These are phyloP conservation scores for Trichechus manatus DNA, from an alignment of 2,113 vertebrate genomes.

Conservation along the genomic window DNA sequence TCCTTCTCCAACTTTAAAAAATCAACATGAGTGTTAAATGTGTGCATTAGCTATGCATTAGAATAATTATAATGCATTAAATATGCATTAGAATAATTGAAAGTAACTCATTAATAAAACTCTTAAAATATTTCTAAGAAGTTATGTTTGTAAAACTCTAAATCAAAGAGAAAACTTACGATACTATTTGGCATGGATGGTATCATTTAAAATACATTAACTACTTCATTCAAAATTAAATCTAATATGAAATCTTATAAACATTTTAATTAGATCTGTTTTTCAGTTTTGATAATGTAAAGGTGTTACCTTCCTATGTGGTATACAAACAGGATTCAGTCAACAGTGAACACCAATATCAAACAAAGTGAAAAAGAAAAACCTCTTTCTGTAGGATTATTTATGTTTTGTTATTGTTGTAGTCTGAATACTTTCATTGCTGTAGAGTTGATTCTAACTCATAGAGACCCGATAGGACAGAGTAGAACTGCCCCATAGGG, in stretches of 20 bases:
- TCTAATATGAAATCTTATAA: neutral
- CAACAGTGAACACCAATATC: neutral
- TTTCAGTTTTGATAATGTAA: constrained; percentile 8
- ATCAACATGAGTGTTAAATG: neutral
- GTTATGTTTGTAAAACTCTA: neutral
- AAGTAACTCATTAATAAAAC: neutral
- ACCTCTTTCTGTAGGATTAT: neutral
- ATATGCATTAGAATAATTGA: constrained; percentile 10
- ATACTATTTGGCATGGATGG: neutral
- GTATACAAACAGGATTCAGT: neutral
- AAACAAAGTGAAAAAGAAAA: neutral
- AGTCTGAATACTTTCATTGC: neutral
- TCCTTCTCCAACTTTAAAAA: neutral
- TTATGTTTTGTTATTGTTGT: neutral
- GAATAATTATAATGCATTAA: neutral
- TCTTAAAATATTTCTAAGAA: constrained; percentile 15
- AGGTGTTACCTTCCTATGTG: neutral
- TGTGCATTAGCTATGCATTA: neutral
- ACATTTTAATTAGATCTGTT: neutral
- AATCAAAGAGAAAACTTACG: neutral
- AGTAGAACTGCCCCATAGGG: neutral
- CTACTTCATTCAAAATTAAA: neutral
- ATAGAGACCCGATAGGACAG: neutral
- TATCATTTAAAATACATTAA: neutral
- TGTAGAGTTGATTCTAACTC: neutral